Evolutionary conservation across 2,797 vertebrate species (phyloP).

Genomic region (Pempheris klunzingeri): DNA sequence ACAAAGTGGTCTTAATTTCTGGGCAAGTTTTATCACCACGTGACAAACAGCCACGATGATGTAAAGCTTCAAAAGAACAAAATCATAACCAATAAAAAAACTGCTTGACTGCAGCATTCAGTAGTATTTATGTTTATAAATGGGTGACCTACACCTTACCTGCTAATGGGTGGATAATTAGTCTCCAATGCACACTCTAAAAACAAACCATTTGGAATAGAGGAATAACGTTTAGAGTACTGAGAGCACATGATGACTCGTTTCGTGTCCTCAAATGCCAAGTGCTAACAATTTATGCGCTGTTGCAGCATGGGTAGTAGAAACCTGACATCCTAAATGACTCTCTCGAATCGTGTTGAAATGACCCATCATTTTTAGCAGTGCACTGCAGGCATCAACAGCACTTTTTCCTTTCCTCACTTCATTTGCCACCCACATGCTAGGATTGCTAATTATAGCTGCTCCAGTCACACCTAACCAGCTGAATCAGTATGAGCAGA

Average conservation of each 20-base stretch:
- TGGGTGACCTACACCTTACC: background rate
- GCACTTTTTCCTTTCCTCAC: constrained; percentile 62
- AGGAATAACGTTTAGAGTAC: background rate
- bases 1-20: background rate
- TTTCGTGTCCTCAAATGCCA: constrained; percentile 2
- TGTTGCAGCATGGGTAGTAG: constrained; percentile 20
- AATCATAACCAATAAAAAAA: background rate
- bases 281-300: constrained; percentile 11
- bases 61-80: background rate
- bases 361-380: constrained; percentile 49
- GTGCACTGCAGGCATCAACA: constrained; percentile 60
- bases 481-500: constrained; percentile 70
- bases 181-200: constrained; percentile 15
- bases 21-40: background rate
- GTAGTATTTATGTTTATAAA: constrained; percentile 18
- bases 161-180: constrained; percentile 17
- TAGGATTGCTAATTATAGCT: constrained; percentile 80
- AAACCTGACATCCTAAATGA: constrained; percentile 36
- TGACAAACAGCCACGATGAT: no score
- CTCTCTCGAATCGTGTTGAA: constrained; percentile 32
- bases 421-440: constrained; percentile 77
- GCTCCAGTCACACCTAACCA: constrained; percentile 78
- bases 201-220: background rate
- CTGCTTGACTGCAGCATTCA: constrained; percentile 15
- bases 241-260: constrained; percentile 15